Conservation (phyloP, 1,140 invertebrate genomes). For the Zaprionus gabonicus region DNA sequence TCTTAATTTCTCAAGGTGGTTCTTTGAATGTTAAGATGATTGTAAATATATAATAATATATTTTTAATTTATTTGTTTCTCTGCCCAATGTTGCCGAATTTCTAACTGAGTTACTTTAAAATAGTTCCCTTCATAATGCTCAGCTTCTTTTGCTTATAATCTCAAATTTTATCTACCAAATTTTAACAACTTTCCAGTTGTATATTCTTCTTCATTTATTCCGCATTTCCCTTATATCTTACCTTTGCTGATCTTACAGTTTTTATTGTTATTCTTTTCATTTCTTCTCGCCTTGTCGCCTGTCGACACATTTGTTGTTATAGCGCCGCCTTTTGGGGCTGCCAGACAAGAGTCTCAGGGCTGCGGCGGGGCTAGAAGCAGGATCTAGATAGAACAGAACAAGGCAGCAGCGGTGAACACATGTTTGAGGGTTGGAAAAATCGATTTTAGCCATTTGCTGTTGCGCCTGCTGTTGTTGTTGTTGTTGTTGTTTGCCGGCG, state of each 20-base stretch:
- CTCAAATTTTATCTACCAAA: neutral
- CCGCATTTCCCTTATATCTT: neutral
- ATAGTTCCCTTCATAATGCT: no score
- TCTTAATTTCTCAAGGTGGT: no score
- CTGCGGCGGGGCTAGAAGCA: neutral
- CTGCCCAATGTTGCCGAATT: no score
- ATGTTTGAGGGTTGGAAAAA: conserved; percentile 67
- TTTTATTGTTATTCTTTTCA: neutral
- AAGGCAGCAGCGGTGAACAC: conserved; percentile 13
- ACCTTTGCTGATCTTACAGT: neutral
- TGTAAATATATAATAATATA: no score
- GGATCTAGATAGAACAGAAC: conserved; percentile 27
- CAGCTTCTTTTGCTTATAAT: neutral
- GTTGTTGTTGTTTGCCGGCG: conserved; percentile 41
- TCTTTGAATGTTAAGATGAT: no score
- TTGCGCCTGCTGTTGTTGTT: conserved; percentile 19
- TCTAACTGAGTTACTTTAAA: neutral
- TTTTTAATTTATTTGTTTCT: no score
- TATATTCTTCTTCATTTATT: no score
- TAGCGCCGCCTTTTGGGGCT: neutral
- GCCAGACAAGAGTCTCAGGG: conserved; percentile 1
- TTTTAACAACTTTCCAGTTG: no score
- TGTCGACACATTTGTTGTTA: conserved; percentile 17
- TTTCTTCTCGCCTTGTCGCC: neutral
- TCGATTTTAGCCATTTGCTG: conserved; percentile 55